Percentiles rank a stretch among this genome's conserved stretches.
phyloP scores from a whole-genome alignment of 2,888 invertebrate genomes.

The Melinopterus prodromus region DNA sequence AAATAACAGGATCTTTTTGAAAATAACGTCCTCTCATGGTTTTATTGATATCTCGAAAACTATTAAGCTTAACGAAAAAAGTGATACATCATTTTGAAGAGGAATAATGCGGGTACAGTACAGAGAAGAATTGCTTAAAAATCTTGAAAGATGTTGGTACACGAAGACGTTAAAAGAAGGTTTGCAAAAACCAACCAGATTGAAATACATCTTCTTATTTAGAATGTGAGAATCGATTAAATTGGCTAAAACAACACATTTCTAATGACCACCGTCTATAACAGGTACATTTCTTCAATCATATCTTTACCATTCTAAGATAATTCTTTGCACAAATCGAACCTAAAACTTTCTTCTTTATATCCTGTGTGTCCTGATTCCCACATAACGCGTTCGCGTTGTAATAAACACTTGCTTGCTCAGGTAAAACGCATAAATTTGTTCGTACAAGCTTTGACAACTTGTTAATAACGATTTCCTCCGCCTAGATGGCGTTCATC shows the following conservation, averaged over 20 bases:
- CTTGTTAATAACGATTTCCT: slow-evolving; percentile 23
- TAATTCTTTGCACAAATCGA: background rate
- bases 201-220: background rate
- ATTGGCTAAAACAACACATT: background rate
- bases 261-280: background rate
- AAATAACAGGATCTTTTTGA: too few species aligned
- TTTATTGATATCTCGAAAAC: too few species aligned
- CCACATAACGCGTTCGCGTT: slow-evolving; percentile 10
- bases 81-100: too few species aligned
- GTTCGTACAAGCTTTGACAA: slow-evolving; percentile 10
- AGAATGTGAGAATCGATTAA: background rate
- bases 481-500: slow-evolving; percentile 10
- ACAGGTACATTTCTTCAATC: background rate
- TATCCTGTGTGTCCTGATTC: slow-evolving; percentile 5
- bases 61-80: too few species aligned
- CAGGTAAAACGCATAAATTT: slow-evolving; percentile 17
- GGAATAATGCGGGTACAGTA: too few species aligned
- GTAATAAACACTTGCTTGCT: background rate
- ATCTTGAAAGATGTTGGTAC: too few species aligned
- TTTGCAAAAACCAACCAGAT: background rate
- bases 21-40: too few species aligned
- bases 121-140: too few species aligned
- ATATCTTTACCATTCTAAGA: background rate
- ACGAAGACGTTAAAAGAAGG: background rate
- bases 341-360: background rate